phyloP scores from a whole-genome alignment of 2,113 vertebrate species.

The Gallinago undulata region DNA sequence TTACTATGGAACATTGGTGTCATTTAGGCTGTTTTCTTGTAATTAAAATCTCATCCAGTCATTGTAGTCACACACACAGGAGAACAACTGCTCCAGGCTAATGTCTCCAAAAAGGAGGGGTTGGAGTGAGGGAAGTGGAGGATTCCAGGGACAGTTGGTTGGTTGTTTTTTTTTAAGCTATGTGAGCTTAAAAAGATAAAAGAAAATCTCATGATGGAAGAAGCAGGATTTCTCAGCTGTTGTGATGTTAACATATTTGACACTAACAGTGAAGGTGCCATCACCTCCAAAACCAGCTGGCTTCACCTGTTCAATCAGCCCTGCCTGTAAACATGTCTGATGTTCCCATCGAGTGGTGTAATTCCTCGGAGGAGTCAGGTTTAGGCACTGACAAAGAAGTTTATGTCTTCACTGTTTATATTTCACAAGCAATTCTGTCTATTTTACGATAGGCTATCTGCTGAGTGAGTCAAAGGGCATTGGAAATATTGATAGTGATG shows the following conservation, averaged over 20 bases:
- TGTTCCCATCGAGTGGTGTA: not conserved
- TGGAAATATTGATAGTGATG: constrained; percentile 31
- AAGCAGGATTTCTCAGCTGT: not conserved
- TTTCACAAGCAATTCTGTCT: not conserved
- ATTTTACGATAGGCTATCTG: not conserved
- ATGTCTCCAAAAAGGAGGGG: not conserved
- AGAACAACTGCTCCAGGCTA: not conserved
- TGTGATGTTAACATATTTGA: not conserved
- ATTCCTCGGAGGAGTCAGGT: not conserved
- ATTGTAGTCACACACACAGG: not conserved
- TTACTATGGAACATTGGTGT: not conserved
- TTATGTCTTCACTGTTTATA: not conserved
- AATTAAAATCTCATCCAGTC: not conserved
- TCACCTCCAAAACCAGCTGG: not conserved
- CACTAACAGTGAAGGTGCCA: not conserved
- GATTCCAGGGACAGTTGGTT: not conserved
- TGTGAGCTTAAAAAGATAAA: not conserved
- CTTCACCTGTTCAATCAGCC: not conserved
- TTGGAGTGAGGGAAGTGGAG: not conserved
- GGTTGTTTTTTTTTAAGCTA: not conserved
- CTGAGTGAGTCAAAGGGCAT: constrained; percentile 4
- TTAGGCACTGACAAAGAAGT: not conserved
- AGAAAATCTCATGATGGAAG: not conserved
- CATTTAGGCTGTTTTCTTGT: not conserved
- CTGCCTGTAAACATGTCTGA: not conserved